phyloP scores from a whole-genome alignment of 2,797 vertebrate genomes.

The Sebastolobus altivelis region DNA sequence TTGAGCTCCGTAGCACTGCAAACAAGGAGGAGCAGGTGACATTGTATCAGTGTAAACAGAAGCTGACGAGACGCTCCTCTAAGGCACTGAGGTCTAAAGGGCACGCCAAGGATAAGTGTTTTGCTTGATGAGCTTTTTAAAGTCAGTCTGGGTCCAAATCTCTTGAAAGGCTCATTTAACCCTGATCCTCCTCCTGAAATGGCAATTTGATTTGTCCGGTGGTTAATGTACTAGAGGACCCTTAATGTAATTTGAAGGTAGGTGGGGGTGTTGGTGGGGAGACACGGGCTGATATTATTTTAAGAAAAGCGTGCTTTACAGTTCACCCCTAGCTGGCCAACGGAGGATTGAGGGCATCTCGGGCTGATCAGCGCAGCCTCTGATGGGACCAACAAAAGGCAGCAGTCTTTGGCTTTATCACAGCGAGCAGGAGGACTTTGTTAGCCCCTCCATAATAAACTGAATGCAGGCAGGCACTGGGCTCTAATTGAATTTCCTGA shows the following conservation, averaged over 20 bases:
- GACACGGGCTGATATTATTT: slow-evolving; percentile 63
- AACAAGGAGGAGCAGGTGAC: slow-evolving; percentile 59
- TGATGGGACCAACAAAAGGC: slow-evolving; percentile 69
- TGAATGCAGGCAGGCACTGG: slow-evolving; percentile 62
- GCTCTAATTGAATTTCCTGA: slow-evolving; percentile 76
- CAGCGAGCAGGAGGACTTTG: slow-evolving; percentile 66
- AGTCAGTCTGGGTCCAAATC: slow-evolving; percentile 71
- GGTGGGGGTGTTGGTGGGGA: slow-evolving; percentile 37
- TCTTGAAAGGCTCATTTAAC: slow-evolving; percentile 83
- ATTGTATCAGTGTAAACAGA: slow-evolving; percentile 62
- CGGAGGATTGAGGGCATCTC: slow-evolving; percentile 47
- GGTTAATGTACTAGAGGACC: slow-evolving; percentile 80
- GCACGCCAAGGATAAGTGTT: slow-evolving; percentile 77
- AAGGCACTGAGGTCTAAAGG: slow-evolving; percentile 69
- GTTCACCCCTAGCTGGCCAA: slow-evolving; percentile 36
- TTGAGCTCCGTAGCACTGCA: slow-evolving; percentile 58
- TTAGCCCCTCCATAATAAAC: slow-evolving; percentile 71
- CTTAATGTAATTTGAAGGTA: slow-evolving; percentile 77
- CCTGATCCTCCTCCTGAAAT: slow-evolving; percentile 71
- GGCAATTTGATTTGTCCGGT: slow-evolving; percentile 80
- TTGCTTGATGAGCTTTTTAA: slow-evolving; percentile 78
- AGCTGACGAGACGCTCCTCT: slow-evolving; percentile 30
- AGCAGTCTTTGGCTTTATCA: slow-evolving; percentile 70
- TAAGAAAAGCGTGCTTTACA: slow-evolving; percentile 61
- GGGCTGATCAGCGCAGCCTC: slow-evolving; percentile 41